Base-by-base conservation (phyloP, 2,888 invertebrate genomes). In the Lycophotia porphyrea region DNA sequence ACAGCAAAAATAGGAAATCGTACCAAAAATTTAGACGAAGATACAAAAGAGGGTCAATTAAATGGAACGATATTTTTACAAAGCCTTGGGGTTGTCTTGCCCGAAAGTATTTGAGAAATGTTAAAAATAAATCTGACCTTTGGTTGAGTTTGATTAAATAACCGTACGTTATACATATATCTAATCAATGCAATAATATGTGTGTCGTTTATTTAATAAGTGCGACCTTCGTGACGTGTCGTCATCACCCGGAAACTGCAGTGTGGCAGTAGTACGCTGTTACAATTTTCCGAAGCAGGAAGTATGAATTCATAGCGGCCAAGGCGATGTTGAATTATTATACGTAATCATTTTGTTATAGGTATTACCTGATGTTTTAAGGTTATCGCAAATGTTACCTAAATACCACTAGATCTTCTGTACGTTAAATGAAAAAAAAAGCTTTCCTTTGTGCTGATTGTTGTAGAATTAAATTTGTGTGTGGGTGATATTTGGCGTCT, bases 241-340 rank as follows among this genome's bases (percentile, higher is more conserved):
- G 95, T 94, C 95, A 95, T 94, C 92, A 95, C 95, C 93, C 94
- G 96, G 96, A 96, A 96, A 92, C 91, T 86, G 90, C 90, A 90
- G 90, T 91, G 89, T 93, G 92, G 93, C 92, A 91, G 92, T 93
- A 94, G 93, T 91, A 92, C 89, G 90, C 89, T 92, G 94, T 94
- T 95, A 95, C 95, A 95, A 94, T 95, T 96, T 95, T 95, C 95
- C 94, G 92, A 95, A 95, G 93, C 92, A 95, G 96, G 96, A 96
- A 96, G 92, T 94, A 90, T 93, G 91, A 91, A 92, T 91, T 91
- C 88, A 87, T 87, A 80, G 87, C 90, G 91, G 90, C 92, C 95
- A 95, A 95, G 95, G 95, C 90, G 88, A 93, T 91, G 92, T 92
- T 92, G 93, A 94, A 93, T 93, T 93, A 94, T 93, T 93, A 91